Base-by-base conservation (phyloP, 2,888 invertebrate species). In the Drosophila formosana region DNA sequence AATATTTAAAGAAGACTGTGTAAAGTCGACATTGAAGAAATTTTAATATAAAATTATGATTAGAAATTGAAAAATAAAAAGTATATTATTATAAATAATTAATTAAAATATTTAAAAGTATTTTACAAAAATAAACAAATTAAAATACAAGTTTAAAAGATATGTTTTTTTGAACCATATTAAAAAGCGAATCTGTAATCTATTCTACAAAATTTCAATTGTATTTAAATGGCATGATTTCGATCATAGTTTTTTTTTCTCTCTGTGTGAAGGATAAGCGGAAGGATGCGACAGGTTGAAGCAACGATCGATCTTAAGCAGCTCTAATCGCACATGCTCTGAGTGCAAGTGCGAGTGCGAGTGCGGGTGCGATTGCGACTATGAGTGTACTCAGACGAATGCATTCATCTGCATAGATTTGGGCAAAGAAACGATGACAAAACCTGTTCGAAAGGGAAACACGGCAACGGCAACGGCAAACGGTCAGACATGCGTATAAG, bases 401-500 rank as follows among this genome's bases (percentile, higher is more conserved):
- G 53, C 51, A n/a, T 43, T n/a, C 8, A 8, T 32, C 11, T 4
- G 23, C 43, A 30, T n/a, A 30, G 32, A 47, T 41, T 41, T 41
- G 13, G 13, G 18, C 39, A 18, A 41, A 41, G 39, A 41, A 41
- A 41, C 39, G 39, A 41, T 41, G 39, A 41, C 39, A 41, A 41
- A 41, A 45, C 45, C 49, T 26, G 53, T 50, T 25, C 25, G 25
- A 7, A 25, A 50, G 34, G 39, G 13, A 68, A 57, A 50, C 43
- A 49, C 23, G 39, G 65, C 26, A 45, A 37, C 18, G 18, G 18
- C 18, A 18, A 18, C 18, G 18, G 65, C 26, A 45, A 37, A 45
- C 11, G 63, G 37, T 49, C 52, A 34, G 56, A 63, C 57, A 63
- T 58, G 62, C 53, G 63, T 69, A 69, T 57, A 57, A 64, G 64